Evolutionary conservation across 2,113 vertebrate species (phyloP).

Genomic region (Gambusia holbrooki): DNA sequence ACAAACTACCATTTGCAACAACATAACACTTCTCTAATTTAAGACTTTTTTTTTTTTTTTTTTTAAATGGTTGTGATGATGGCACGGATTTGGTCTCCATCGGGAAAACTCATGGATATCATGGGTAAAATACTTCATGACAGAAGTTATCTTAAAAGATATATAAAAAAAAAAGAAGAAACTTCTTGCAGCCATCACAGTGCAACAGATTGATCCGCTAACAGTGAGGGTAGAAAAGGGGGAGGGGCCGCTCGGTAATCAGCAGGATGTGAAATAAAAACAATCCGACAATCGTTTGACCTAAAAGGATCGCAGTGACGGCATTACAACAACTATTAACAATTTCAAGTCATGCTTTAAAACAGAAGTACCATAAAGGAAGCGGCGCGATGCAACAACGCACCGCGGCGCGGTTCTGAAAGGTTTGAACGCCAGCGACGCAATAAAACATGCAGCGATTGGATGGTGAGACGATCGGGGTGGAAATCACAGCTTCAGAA

Average conservation of each 20-base stretch:
- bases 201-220: constrained; percentile 11
- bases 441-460: constrained; percentile 27
- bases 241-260: constrained; percentile 49
- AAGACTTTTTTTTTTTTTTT: constrained; percentile 49
- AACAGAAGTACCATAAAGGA: constrained; percentile 25
- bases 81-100: constrained; percentile 62
- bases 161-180: not conserved
- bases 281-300: constrained; percentile 66
- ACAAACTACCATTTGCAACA: constrained; percentile 35
- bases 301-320: constrained; percentile 51
- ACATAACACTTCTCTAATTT: constrained; percentile 49
- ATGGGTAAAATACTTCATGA: constrained; percentile 7
- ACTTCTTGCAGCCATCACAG: not conserved
- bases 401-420: constrained; percentile 55
- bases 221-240: constrained; percentile 10
- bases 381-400: constrained; percentile 5
- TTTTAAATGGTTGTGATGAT: not conserved
- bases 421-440: constrained; percentile 10
- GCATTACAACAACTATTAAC: constrained; percentile 51
- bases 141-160: not conserved
- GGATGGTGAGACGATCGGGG: constrained; percentile 16
- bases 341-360: constrained; percentile 66
- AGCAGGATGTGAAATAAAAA: constrained; percentile 75
- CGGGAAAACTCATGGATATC: not conserved
- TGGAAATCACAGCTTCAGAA: constrained; percentile 78